A percentile compares a stretch with the other conserved stretches of the same genome.
These are phyloP conservation scores for Antechinus flavipes DNA, from an alignment of 2,113 vertebrate genomes.

Conservation along the genomic window DNA sequence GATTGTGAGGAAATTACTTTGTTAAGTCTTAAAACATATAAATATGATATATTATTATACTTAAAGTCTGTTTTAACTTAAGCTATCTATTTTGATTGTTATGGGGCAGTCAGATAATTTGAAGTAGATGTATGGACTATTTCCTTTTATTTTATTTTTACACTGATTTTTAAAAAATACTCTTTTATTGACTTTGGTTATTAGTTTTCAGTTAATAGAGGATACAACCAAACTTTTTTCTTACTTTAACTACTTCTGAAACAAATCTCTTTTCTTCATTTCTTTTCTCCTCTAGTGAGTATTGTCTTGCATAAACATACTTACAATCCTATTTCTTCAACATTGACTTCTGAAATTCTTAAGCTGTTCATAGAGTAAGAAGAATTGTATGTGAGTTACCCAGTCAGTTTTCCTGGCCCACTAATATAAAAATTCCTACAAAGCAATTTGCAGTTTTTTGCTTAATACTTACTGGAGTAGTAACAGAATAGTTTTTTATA, in stretches of 20 bases:
- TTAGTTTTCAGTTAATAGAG: neutral
- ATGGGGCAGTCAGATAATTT: slow-evolving; percentile 4
- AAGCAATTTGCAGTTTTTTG: slow-evolving; percentile 12
- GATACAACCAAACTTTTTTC: slow-evolving; percentile 9
- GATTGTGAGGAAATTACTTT: neutral
- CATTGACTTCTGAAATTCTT: neutral
- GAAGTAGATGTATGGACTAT: slow-evolving; percentile 34
- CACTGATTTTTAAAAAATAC: slow-evolving; percentile 43
- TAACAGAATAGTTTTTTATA: slow-evolving; percentile 31
- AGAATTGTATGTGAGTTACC: slow-evolving; percentile 33
- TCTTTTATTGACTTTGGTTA: neutral
- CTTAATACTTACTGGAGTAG: neutral
- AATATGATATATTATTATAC: neutral
- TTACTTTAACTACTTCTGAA: neutral
- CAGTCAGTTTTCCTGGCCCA: neutral
- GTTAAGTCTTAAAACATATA: neutral
- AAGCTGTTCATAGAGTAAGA: neutral
- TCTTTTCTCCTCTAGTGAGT: neutral
- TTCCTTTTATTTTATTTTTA: slow-evolving; percentile 39
- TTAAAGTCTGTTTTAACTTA: neutral
- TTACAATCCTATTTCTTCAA: neutral
- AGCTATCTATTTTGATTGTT: neutral
- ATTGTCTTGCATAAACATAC: neutral
- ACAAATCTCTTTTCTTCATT: neutral
- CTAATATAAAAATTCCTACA: neutral